Conservation (phyloP, 2,797 vertebrate genomes). For the Poeciliopsis gracilis region DNA sequence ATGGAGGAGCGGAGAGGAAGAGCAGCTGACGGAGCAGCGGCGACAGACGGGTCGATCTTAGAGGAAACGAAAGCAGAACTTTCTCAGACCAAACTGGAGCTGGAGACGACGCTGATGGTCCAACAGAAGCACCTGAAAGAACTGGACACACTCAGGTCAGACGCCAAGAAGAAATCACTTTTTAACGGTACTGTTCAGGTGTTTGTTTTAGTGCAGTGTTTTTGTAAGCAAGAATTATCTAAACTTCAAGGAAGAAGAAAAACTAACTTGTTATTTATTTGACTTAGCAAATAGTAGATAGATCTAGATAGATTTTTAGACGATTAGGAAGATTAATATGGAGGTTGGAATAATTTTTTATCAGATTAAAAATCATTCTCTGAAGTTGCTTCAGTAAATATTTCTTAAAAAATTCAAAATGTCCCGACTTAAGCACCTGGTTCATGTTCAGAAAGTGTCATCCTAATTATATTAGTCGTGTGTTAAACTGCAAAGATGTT, state of each 20-base stretch:
- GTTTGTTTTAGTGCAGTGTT: neutral
- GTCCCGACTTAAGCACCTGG: neutral
- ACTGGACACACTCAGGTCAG: slow-evolving; percentile 89
- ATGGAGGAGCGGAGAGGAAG: slow-evolving; percentile 52
- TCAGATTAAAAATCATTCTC: neutral
- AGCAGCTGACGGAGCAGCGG: slow-evolving; percentile 69
- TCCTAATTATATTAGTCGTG: neutral
- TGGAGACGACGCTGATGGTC: slow-evolving; percentile 88
- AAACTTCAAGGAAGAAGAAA: neutral
- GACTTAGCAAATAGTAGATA: neutral
- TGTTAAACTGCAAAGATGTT: neutral
- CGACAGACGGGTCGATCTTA: slow-evolving; percentile 75
- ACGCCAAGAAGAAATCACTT: neutral
- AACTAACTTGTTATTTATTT: neutral
- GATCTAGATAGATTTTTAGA: too few relatives aligned
- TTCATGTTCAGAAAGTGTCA: neutral
- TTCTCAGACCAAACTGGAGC: slow-evolving; percentile 88
- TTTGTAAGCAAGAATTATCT: neutral
- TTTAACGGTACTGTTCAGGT: too few relatives aligned
- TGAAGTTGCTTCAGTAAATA: neutral
- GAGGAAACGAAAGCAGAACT: slow-evolving; percentile 89
- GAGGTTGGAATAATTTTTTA: neutral
- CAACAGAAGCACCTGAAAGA: slow-evolving; percentile 94
- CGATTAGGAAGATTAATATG: neutral
- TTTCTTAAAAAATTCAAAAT: neutral